Evolutionary conservation across 1,140 invertebrate species (phyloP).

Genomic region (Euborellia annulipes): DNA sequence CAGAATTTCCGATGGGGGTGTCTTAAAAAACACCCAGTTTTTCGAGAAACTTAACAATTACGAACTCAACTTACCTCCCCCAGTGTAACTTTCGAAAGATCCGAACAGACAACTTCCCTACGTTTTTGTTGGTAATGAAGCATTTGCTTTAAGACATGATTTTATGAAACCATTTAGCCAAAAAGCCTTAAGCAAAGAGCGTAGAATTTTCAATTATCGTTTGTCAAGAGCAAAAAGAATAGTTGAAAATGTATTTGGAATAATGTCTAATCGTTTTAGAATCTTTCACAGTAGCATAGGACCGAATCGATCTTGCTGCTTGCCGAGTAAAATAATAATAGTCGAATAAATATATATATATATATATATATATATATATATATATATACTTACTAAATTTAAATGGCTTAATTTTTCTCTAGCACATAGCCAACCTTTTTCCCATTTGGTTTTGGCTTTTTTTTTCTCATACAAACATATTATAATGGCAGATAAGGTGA

Average conservation of each 20-base stretch:
- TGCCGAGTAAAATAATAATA: too few species aligned
- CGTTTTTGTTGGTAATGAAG: slow-evolving; percentile 26
- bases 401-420: too few species aligned
- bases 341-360: too few species aligned
- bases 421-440: too few species aligned
- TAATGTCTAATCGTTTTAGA: slow-evolving; percentile 20
- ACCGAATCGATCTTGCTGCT: too few species aligned
- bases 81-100: slow-evolving; percentile 6
- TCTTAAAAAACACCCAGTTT: slow-evolving; percentile 9
- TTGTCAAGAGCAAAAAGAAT: slow-evolving; percentile 17
- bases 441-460: too few species aligned
- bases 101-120: slow-evolving; percentile 11
- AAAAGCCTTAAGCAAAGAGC: slow-evolving; percentile 12
- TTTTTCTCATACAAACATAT: too few species aligned
- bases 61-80: slow-evolving; percentile 3
- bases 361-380: too few species aligned
- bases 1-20: slow-evolving; percentile 11
- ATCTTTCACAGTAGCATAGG: slow-evolving; percentile 11
- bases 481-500: too few species aligned
- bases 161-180: slow-evolving; percentile 22
- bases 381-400: too few species aligned
- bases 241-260: slow-evolving; percentile 30
- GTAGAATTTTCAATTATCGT: slow-evolving; percentile 23
- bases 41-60: slow-evolving; percentile 1
- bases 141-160: slow-evolving; percentile 21